Conservation (phyloP, 2,888 invertebrate species). For the Julus scanicus region DNA sequence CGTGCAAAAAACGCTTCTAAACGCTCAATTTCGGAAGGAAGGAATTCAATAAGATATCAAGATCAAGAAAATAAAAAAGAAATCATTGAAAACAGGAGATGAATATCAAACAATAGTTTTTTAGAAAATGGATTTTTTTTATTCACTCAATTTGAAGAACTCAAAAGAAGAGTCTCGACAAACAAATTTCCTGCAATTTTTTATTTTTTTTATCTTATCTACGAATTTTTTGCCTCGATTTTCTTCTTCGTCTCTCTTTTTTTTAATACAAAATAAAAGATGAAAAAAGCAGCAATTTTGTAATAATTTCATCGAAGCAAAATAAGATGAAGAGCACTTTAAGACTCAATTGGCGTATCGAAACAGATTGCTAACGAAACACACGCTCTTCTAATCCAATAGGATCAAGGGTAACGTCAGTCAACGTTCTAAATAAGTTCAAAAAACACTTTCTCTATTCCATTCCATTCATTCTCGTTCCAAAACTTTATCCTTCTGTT, state of each 20-base stretch:
- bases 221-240: background rate
- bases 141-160: background rate
- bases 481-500: too few relatives aligned
- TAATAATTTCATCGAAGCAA: too few relatives aligned
- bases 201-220: background rate
- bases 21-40: background rate
- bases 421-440: too few relatives aligned
- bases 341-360: too few relatives aligned
- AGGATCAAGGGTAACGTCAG: too few relatives aligned
- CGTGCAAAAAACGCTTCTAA: background rate
- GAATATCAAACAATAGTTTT: slow-evolving; percentile 28
- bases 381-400: too few relatives aligned
- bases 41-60: background rate
- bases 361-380: too few relatives aligned
- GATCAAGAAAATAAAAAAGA: background rate
- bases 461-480: too few relatives aligned
- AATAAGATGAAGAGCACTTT: too few relatives aligned
- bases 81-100: background rate
- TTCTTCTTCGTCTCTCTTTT: background rate
- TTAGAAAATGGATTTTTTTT: slow-evolving; percentile 30
- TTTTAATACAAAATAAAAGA: background rate
- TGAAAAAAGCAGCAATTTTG: too few relatives aligned
- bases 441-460: too few relatives aligned
- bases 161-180: slow-evolving; percentile 27
- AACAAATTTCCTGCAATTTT: slow-evolving; percentile 7